Conservation (phyloP, 2,888 invertebrate species). For the Lepidochrysops patricia region DNA sequence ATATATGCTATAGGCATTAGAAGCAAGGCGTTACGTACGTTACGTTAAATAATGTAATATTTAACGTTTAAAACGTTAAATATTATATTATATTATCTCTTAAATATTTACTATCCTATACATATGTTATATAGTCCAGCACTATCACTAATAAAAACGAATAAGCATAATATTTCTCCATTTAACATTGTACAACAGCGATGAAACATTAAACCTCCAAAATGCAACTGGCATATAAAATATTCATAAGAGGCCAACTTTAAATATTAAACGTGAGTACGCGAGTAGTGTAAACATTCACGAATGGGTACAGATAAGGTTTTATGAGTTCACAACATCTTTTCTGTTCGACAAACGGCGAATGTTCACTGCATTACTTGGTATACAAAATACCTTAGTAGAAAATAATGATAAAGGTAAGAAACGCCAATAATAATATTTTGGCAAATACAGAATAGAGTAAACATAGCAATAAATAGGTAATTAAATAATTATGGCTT, state of each 20-base stretch:
- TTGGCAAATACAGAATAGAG: too few species aligned
- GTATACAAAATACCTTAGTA: slow-evolving; percentile 36
- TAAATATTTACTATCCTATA: too few species aligned
- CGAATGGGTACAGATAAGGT: slow-evolving; percentile 67
- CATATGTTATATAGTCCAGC: too few species aligned
- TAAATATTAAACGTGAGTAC: slow-evolving; percentile 30
- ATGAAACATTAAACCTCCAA: slow-evolving; percentile 19
- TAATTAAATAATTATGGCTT: too few species aligned
- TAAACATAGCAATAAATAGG: too few species aligned
- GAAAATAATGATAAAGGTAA: neutral
- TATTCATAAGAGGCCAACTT: neutral
- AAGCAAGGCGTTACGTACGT: too few species aligned
- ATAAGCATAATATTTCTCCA: neutral
- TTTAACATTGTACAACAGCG: neutral
- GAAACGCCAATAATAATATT: neutral
- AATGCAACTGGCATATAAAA: neutral
- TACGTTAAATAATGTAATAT: too few species aligned
- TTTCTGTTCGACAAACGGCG: slow-evolving; percentile 56
- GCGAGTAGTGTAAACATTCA: slow-evolving; percentile 39
- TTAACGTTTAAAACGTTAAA: too few species aligned
- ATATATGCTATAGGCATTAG: too few species aligned
- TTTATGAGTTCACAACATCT: slow-evolving; percentile 71
- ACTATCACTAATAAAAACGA: neutral
- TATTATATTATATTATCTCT: too few species aligned
- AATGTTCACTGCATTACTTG: slow-evolving; percentile 60